Evolutionary conservation across 2,113 vertebrate genomes (phyloP).

Genomic region (Rhegmatorhina hoffmannsi): DNA sequence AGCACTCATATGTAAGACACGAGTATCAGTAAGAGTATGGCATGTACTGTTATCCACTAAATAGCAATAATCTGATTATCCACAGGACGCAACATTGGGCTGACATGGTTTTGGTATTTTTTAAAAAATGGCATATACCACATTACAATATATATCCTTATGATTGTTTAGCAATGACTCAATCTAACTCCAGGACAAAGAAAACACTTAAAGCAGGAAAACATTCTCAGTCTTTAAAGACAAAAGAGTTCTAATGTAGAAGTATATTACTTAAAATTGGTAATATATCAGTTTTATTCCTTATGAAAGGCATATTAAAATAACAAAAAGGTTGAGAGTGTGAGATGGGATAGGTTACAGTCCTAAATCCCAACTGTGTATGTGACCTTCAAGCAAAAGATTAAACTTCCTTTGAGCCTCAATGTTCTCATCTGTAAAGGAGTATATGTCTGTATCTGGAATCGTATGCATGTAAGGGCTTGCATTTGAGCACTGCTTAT

Average conservation of each 20-base stretch:
- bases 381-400: constrained; percentile 17
- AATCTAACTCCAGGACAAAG: not conserved
- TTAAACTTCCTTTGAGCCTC: not conserved
- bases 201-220: not conserved
- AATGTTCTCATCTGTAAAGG: not conserved
- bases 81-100: not conserved
- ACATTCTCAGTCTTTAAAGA: not conserved
- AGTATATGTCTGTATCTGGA: not conserved
- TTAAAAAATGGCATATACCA: not conserved
- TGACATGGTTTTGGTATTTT: not conserved
- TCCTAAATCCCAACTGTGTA: not conserved
- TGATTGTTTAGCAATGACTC: not conserved
- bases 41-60: not conserved
- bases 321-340: not conserved
- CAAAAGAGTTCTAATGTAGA: not conserved
- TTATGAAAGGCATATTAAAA: not conserved
- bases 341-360: not conserved
- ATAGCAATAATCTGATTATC: not conserved
- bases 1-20: not conserved
- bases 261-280: not conserved
- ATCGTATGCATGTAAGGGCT: not conserved
- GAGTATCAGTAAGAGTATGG: not conserved
- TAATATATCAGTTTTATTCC: not conserved
- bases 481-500: not conserved
- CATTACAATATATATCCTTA: not conserved